Percentiles rank a stretch among this genome's conserved stretches.
These are phyloP conservation scores for Ochlodes sylvanus DNA, from an alignment of 2,888 invertebrate genomes.

Conservation along the genomic window DNA sequence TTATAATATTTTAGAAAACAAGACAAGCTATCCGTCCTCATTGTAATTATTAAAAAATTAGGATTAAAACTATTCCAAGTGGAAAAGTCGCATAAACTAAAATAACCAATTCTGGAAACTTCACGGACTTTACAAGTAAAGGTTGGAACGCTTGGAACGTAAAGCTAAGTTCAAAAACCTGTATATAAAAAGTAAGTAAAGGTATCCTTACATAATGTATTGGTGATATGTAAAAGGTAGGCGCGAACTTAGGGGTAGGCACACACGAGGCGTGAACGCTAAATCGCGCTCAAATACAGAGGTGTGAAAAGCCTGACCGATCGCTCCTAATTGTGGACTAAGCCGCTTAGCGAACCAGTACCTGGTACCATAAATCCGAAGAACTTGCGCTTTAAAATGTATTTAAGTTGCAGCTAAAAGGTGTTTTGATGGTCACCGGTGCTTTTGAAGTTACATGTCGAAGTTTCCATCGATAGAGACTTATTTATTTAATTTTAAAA, in stretches of 20 bases:
- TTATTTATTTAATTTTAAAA: too few relatives aligned
- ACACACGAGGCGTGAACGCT: conserved; percentile 81
- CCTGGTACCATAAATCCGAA: conserved; percentile 70
- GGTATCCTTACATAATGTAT: conserved; percentile 63
- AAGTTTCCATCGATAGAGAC: neutral
- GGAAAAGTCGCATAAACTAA: too few relatives aligned
- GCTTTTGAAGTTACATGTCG: conserved; percentile 6
- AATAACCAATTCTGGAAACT: too few relatives aligned
- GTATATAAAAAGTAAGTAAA: conserved; percentile 3
- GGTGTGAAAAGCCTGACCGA: conserved; percentile 79
- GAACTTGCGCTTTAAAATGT: conserved; percentile 33
- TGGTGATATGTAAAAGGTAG: conserved; percentile 72
- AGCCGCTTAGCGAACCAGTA: conserved; percentile 74
- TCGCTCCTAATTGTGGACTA: conserved; percentile 74
- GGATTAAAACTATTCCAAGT: too few relatives aligned
- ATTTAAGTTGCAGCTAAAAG: conserved; percentile 18
- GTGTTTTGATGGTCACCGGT: conserved; percentile 16
- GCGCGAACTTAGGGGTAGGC: conserved; percentile 79
- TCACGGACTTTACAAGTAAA: too few relatives aligned
- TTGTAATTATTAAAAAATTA: too few relatives aligned
- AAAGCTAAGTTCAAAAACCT: neutral
- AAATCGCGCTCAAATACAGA: conserved; percentile 77
- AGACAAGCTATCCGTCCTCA: too few relatives aligned
- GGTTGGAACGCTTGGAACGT: neutral
- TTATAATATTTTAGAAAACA: neutral